These are phyloP conservation scores for Chamaea fasciata DNA, from an alignment of 2,113 vertebrate species.

Conservation along the genomic window DNA sequence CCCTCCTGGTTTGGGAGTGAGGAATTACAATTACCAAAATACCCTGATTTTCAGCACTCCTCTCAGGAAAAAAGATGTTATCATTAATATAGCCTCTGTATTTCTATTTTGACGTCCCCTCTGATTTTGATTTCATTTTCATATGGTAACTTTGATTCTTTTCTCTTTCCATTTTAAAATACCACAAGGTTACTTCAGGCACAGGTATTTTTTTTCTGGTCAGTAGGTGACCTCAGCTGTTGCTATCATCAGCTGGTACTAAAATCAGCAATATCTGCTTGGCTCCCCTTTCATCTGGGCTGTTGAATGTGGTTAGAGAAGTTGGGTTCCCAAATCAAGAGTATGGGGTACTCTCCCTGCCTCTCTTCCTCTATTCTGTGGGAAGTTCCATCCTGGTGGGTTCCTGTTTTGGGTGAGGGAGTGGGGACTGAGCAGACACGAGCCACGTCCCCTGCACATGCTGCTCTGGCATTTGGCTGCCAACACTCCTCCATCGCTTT, in stretches of 20 bases:
- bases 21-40: not conserved
- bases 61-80: not conserved
- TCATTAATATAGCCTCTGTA: not conserved
- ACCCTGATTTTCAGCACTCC: not conserved
- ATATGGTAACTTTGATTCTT: not conserved
- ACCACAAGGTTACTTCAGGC: not conserved
- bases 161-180: not conserved
- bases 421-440: not conserved
- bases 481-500: accelerated
- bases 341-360: not conserved
- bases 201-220: not conserved
- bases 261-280: not conserved
- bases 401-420: not conserved
- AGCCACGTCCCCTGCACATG: accelerated
- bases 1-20: not conserved
- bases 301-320: not conserved
- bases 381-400: not conserved
- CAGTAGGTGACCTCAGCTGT: not conserved
- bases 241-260: not conserved
- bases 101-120: not conserved
- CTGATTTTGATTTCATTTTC: not conserved
- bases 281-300: not conserved
- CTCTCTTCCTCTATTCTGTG: not conserved
- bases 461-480: not conserved
- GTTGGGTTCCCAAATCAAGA: not conserved